Evolutionary conservation across 2,888 invertebrate genomes (phyloP), one percentile per base, ranked within the genome.

Genomic region (Mythimna albipuncta): DNA sequence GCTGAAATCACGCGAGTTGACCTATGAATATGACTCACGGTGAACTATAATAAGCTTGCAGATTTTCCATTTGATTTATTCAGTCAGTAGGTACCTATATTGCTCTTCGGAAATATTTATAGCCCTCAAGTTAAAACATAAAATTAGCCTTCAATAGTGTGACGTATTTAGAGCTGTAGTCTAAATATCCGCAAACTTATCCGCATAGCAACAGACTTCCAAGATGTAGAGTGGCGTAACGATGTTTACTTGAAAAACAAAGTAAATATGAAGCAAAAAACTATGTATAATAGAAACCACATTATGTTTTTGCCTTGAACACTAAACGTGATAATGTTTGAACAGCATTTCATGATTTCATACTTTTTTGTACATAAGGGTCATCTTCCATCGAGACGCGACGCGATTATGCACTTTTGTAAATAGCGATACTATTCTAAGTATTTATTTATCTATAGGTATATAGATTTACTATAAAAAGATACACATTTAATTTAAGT

Each of bases 261-360:
- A 47, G 67, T 65, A n/a, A 64, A 64, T 75, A 35, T 19, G 41
- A 44, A 3, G 41, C 57, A 55, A 72, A 75, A 47, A 6, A 13
- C 13, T 44, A 13, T 44, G 44, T 47, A 47, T 2, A 47, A 47
- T 55, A 16, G n/a, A 35, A 47, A 47, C 44, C n/a, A n/a, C 16
- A 44, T 21, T 44, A 13, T 19, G 7, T n/a, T 44, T 75, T 71
- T 71, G 16, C 47, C 47, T 47, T 47, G 6, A 16, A 47, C 47
- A 47, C 41, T 55, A 54, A 10, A n/a, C 21, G 13, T 11, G 32
- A n/a, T 73, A 57, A 76, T 38, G n/a, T 10, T 41, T 67, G 9
- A 57, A 47, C 35, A 26, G 10, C 26, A 13, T 41, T 4, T 21
- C 7, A n/a, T 19, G 32, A 52, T 19, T 21, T 35, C 32, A 6